Conservation (phyloP, 2,888 invertebrate species). For the Emmelina monodactyla region DNA sequence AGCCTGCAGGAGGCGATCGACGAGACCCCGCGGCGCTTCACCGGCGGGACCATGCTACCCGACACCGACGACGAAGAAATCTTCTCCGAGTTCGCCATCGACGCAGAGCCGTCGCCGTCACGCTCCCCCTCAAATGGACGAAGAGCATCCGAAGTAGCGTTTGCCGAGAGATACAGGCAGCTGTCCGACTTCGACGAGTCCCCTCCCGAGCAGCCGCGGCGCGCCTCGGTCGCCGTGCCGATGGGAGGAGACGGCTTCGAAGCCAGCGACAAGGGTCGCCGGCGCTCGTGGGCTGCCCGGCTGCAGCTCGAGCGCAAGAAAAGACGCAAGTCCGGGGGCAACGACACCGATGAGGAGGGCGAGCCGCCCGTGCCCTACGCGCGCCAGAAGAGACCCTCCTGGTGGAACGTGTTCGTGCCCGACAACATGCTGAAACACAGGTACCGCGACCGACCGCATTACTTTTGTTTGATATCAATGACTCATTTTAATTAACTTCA, state of each 20-base stretch:
- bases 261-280: slow-evolving; percentile 60
- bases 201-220: slow-evolving; percentile 46
- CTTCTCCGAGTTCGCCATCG: slow-evolving; percentile 34
- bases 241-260: slow-evolving; percentile 36
- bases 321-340: slow-evolving; percentile 62
- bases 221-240: slow-evolving; percentile 52
- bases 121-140: slow-evolving; percentile 42
- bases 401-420: slow-evolving; percentile 90
- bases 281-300: slow-evolving; percentile 69
- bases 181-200: slow-evolving; percentile 50
- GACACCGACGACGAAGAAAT: slow-evolving; percentile 52
- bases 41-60: slow-evolving; percentile 36
- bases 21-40: slow-evolving; percentile 48
- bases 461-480: too few species aligned
- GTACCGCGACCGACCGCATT: slow-evolving; percentile 32
- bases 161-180: slow-evolving; percentile 54
- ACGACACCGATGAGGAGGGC: slow-evolving; percentile 49
- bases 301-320: slow-evolving; percentile 62
- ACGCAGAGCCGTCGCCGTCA: slow-evolving; percentile 22
- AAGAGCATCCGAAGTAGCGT: slow-evolving; percentile 52
- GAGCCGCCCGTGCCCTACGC: slow-evolving; percentile 52
- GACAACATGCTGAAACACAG: slow-evolving; percentile 76
- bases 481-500: too few species aligned
- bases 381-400: slow-evolving; percentile 79
- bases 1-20: slow-evolving; percentile 53